Percentiles rank a stretch among this genome's conserved stretches.
phyloP scores from a whole-genome alignment of 2,888 invertebrate genomes.

The Microchrysa polita region DNA sequence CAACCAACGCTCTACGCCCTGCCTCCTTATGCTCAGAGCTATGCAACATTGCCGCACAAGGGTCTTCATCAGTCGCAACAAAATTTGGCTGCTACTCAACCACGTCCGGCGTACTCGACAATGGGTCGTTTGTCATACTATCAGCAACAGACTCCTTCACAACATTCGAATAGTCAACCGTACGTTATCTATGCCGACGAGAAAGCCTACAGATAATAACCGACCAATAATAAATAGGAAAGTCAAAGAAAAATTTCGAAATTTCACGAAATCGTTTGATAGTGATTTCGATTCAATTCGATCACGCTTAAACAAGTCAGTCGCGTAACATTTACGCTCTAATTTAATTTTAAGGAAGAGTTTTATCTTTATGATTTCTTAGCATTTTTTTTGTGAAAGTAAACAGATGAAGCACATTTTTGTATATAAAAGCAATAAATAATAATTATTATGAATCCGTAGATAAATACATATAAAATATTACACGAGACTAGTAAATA shows the following conservation, averaged over 20 bases:
- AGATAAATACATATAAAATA: conserved; percentile 9
- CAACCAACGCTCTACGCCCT: conserved; percentile 68
- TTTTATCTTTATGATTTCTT: conserved; percentile 16
- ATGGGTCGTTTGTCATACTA: conserved; percentile 71
- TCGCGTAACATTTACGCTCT: conserved; percentile 60
- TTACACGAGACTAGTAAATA: conserved; percentile 3
- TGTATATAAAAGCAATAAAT: conserved; percentile 25
- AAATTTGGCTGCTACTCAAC: conserved; percentile 54
- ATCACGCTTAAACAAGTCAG: conserved; percentile 54
- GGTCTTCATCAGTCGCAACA: conserved; percentile 64
- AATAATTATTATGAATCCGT: not conserved
- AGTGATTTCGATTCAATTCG: conserved; percentile 11
- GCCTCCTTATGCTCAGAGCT: conserved; percentile 69
- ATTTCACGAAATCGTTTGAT: not conserved
- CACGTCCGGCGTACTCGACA: conserved; percentile 69
- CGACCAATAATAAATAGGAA: conserved; percentile 8
- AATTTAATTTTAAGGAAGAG: conserved; percentile 46
- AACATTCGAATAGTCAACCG: conserved; percentile 59
- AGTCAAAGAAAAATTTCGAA: not conserved
- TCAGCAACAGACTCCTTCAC: conserved; percentile 63
- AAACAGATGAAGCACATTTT: not conserved
- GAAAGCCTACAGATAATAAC: conserved; percentile 64
- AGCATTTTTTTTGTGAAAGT: not conserved
- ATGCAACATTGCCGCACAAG: conserved; percentile 77
- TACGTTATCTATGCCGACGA: conserved; percentile 65